Percentiles rank a stretch among this genome's conserved stretches.
These are phyloP conservation scores for Hapalemur alaotrensis DNA, from an alignment of 2,797 vertebrate species.

Conservation along the genomic window DNA sequence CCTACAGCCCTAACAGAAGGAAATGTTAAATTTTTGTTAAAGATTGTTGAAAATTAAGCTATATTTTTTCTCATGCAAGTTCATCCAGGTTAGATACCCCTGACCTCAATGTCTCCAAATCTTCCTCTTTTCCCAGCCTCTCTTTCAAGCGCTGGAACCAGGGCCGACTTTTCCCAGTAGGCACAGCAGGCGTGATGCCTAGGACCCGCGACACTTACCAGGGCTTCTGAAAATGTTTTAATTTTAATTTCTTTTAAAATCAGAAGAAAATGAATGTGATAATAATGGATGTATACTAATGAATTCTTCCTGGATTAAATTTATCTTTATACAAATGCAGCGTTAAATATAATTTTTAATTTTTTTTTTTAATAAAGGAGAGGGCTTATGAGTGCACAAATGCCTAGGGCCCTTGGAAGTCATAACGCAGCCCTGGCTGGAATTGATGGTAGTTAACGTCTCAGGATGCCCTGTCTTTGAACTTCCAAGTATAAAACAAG, in stretches of 20 bases:
- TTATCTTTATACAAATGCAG: neutral
- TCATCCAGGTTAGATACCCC: neutral
- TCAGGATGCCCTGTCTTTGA: neutral
- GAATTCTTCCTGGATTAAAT: neutral
- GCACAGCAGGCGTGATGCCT: neutral
- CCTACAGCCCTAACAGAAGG: neutral
- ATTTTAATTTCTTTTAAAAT: constrained; percentile 31
- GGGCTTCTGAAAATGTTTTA: neutral
- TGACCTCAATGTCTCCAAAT: neutral
- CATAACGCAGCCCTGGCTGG: neutral
- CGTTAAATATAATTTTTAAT: neutral
- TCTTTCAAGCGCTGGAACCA: neutral
- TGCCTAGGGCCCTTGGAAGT: neutral
- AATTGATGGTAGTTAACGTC: neutral
- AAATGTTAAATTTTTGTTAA: neutral
- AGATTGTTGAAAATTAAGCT: neutral
- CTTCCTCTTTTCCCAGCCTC: neutral
- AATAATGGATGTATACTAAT: neutral
- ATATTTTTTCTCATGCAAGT: neutral
- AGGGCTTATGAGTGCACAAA: neutral
- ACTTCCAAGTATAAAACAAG: neutral
- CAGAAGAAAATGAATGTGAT: neutral
- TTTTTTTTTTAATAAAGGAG: neutral
- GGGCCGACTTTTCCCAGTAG: neutral
- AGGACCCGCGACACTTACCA: neutral